Base-by-base conservation (phyloP, 2,113 vertebrate genomes). In the Sitta europaea region DNA sequence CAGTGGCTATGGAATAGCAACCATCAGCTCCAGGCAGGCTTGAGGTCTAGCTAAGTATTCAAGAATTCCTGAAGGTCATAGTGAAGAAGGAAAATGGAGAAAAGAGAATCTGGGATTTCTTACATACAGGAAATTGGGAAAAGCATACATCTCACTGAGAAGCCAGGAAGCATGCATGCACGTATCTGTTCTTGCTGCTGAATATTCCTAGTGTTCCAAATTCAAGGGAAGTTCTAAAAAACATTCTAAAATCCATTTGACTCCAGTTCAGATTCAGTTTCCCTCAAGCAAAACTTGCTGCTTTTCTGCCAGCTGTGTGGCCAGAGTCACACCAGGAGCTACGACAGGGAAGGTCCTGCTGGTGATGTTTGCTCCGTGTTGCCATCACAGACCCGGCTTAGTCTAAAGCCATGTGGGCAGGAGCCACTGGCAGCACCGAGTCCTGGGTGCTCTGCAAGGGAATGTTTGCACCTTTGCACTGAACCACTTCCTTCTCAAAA, bases 331-430 rank as follows among this genome's bases (percentile, higher is more conserved):
- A 3, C 2, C 27, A 28, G 54, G 40, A 74, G 36, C 19, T 33
- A 0, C 6, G 36, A 8, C 6, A 9, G 66, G 65, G 40, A 14
- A 19, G n/a, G 4, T 31, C 14, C 8, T 40, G 74, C 74, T 72
- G 68, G 14, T 47, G 73, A 4, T 12, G 17, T 77, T 73, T 23
- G 53, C 17, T 45, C 29, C 5, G 40, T 11, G 8, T 10, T 68
- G 42, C 36, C 54, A 12, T 25, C 38, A 2, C 27, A 48, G 43
- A 10, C 14, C 12, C 28, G 43, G 9, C 33, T 42, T 5, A 3
- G 45, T 8, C 74, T 27, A 12, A 20, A 47, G 53, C 67, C 0
- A 0, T 1, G 17, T 1, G 55, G 40, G 67, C 17, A 31, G 25
- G 27, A 29, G 82, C 29, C 35, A 22, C 1, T 5, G 29, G 42